These are phyloP conservation scores for Heterochromis multidens DNA, from an alignment of 2,113 vertebrate species.

Conservation along the genomic window DNA sequence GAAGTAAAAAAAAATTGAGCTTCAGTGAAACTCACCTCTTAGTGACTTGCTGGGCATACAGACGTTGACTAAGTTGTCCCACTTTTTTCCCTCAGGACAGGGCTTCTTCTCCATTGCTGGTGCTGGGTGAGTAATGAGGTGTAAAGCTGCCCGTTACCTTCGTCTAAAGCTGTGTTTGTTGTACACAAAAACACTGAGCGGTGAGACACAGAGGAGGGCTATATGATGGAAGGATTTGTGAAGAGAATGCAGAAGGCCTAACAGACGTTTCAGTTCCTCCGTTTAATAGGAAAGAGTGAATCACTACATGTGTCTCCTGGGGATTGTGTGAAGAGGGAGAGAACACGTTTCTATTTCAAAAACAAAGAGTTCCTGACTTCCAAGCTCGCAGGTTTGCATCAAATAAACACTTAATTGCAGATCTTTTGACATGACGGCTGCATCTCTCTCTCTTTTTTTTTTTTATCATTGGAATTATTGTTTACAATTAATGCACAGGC, in stretches of 20 bases:
- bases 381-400: neutral
- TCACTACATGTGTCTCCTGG: conserved; percentile 47
- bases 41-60: neutral
- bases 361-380: neutral
- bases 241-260: conserved; percentile 5
- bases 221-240: neutral
- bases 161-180: neutral
- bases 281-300: conserved; percentile 64
- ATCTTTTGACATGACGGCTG: neutral
- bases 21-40: conserved; percentile 33
- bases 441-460: neutral
- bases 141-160: neutral
- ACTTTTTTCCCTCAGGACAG: conserved; percentile 22
- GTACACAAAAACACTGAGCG: neutral
- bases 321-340: neutral
- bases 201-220: neutral
- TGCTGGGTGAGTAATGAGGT: neutral
- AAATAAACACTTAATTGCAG: neutral
- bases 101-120: conserved; percentile 17
- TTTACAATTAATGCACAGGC: neutral
- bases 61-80: neutral
- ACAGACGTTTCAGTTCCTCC: conserved; percentile 74
- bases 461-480: neutral
- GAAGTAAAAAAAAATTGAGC: neutral
- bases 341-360: neutral